A percentile compares a stretch with the other conserved stretches of the same genome.
These are phyloP conservation scores for Genyomyrus donnyi DNA, from an alignment of 2,113 vertebrate species.

Conservation along the genomic window DNA sequence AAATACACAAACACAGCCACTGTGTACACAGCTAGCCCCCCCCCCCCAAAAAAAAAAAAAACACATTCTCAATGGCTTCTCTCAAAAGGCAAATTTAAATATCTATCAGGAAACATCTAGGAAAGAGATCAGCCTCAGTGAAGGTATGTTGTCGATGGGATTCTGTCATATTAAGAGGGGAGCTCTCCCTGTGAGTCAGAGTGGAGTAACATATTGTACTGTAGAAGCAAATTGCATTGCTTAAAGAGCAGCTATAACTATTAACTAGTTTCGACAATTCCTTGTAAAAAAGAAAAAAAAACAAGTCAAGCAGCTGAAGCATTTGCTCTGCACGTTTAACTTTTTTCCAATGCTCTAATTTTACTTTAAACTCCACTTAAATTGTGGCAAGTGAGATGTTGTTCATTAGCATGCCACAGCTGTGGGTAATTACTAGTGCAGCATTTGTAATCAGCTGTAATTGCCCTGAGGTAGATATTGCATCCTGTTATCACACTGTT, in stretches of 20 bases:
- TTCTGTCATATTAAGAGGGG: constrained; percentile 12
- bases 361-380: background rate
- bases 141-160: constrained; percentile 7
- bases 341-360: background rate
- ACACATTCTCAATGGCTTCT: too few species aligned
- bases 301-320: background rate
- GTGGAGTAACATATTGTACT: background rate
- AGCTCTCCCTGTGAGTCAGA: background rate
- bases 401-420: background rate
- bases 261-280: too few species aligned
- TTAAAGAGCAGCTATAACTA: background rate
- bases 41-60: too few species aligned
- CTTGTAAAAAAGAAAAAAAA: background rate
- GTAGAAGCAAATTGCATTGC: too few species aligned
- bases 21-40: too few species aligned
- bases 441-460: constrained; percentile 1
- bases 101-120: too few species aligned
- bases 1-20: too few species aligned
- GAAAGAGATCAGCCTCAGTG: constrained; percentile 10
- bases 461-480: background rate
- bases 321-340: background rate
- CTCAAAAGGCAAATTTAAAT: too few species aligned
- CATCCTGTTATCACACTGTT: background rate
- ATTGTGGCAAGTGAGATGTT: background rate
- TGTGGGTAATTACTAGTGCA: background rate